These are phyloP conservation scores for Odontomyia ornata DNA, from an alignment of 2,888 invertebrate species.

Conservation along the genomic window DNA sequence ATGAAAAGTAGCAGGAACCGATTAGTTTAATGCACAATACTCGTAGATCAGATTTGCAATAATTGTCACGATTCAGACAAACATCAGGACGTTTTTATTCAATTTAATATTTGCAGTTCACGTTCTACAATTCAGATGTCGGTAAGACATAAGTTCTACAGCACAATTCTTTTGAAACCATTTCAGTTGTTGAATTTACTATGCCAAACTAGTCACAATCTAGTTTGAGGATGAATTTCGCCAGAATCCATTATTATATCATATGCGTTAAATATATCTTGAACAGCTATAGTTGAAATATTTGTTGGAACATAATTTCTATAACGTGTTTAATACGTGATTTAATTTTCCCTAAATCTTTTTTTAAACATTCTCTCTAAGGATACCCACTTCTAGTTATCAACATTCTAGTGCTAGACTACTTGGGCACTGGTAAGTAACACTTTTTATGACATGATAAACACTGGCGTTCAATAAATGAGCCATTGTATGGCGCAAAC, in stretches of 20 bases:
- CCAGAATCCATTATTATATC: conserved; percentile 77
- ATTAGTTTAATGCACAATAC: too few relatives aligned
- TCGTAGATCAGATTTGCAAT: too few relatives aligned
- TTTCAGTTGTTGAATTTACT: conserved; percentile 56
- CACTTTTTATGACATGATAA: conserved; percentile 70
- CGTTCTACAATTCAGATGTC: conserved; percentile 71
- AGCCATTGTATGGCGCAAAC: conserved; percentile 81
- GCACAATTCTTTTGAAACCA: conserved; percentile 76
- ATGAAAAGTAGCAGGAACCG: too few relatives aligned
- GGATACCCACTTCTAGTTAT: conserved; percentile 74
- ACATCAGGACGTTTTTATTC: too few relatives aligned
- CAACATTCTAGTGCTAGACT: conserved; percentile 71
- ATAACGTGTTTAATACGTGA: conserved; percentile 68
- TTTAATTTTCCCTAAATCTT: conserved; percentile 71
- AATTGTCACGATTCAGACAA: too few relatives aligned
- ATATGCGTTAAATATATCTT: conserved; percentile 69
- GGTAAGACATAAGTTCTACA: conserved; percentile 84
- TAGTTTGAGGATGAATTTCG: conserved; percentile 79
- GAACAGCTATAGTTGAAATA: conserved; percentile 68
- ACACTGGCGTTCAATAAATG: conserved; percentile 81
- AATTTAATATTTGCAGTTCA: too few relatives aligned
- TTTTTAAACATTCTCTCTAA: conserved; percentile 72
- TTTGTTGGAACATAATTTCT: conserved; percentile 65
- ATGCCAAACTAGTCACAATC: conserved; percentile 74
- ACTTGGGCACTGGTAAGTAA: conserved; percentile 77